Evolutionary conservation across 2,113 vertebrate genomes (phyloP), one percentile per base, ranked within the genome.

Genomic region (Stercorarius parasiticus): DNA sequence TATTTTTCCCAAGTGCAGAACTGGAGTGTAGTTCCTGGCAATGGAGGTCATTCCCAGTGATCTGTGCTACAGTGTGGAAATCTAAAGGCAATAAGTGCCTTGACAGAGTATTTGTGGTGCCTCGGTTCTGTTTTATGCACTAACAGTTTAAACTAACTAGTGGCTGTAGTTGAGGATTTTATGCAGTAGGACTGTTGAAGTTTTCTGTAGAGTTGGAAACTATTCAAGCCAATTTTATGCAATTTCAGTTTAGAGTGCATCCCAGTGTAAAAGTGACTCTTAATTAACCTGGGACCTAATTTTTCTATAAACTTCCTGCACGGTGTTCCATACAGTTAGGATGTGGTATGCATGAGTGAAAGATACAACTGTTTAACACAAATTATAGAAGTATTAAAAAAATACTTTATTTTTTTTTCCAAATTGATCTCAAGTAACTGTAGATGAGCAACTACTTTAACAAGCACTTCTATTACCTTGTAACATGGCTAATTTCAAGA

Each of bases 1-100:
- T 95, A 99, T 99, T 98, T 98, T 99, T 97, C 99, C 99, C 87
- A 99, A 99, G 97, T 99, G 99, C 98, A 99, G 99, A 98, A 99
- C 98, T 67, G 98, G 99, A 86, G 98, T 99, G 97, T 99, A 99
- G 97, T 12, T 61, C 76, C 95, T 66, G 82, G 67, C 38, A 73
- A 26, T 6, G 81, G 62, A 82, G 62, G 67, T 86, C 71, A 19
- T 36, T 79, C 93, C 92, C 11, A 17, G 96, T 38, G 64, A 71
- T 87, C 93, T 96, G 89, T 90, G 78, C 92, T 97, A 40, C 93
- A 92, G 94, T 73, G 93, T 82, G 96, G 97, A 96, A 95, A 94
- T 69, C 92, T 52, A 82, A 81, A 96, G 96, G 97, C 96, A 88
- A 71, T 13, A 97, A 96, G 94, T 90, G 96, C 97, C 95, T 91